These are phyloP conservation scores for Andrena cerasifolii DNA, from an alignment of 1,140 invertebrate genomes.

Conservation along the genomic window DNA sequence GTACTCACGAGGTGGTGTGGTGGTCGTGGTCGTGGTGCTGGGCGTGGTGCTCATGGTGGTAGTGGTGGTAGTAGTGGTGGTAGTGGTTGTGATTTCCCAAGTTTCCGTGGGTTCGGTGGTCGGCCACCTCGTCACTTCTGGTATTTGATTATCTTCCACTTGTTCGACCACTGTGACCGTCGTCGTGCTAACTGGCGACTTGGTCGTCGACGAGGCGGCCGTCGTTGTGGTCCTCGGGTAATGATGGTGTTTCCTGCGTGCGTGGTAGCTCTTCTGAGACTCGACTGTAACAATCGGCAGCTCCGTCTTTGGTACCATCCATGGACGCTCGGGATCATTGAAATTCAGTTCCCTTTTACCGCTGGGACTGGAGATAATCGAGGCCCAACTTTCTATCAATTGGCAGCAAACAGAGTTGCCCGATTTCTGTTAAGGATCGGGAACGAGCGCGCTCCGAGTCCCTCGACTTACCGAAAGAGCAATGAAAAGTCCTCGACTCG, in stretches of 20 bases:
- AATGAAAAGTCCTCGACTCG: too few relatives aligned
- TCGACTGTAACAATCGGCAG: slow-evolving; percentile 85
- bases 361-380: too few relatives aligned
- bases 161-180: slow-evolving; percentile 67
- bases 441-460: too few relatives aligned
- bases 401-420: too few relatives aligned
- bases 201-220: slow-evolving; percentile 68
- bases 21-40: slow-evolving; percentile 85
- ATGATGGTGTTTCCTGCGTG: slow-evolving; percentile 82
- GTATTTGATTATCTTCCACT: slow-evolving; percentile 79
- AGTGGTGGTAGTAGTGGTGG: slow-evolving; percentile 17
- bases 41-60: slow-evolving; percentile 65
- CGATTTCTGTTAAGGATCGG: too few relatives aligned
- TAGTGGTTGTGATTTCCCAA: slow-evolving; percentile 74
- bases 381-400: too few relatives aligned
- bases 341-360: too few relatives aligned
- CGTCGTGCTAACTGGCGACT: slow-evolving; percentile 77
- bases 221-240: slow-evolving; percentile 74
- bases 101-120: slow-evolving; percentile 74
- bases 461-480: too few relatives aligned
- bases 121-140: slow-evolving; percentile 75
- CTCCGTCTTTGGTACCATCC: background rate
- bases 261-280: slow-evolving; percentile 93
- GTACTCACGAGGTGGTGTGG: slow-evolving; percentile 87
- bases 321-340: background rate